These are phyloP conservation scores for Spongilla lacustris DNA, from an alignment of 37 sponge, comb jelly and placozoan species.

Conservation along the genomic window DNA sequence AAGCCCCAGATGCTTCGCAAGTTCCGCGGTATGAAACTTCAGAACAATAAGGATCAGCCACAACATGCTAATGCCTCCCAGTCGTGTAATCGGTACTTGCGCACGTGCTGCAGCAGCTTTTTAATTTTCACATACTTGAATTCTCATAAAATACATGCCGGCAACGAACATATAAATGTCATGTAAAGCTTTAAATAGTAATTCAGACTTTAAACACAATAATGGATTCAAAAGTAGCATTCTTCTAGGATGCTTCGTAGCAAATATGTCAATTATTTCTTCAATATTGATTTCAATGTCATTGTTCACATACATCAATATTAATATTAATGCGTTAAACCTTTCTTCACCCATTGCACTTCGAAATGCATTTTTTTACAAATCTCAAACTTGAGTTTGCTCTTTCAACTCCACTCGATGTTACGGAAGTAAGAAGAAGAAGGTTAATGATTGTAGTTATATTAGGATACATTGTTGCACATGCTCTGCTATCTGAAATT, in stretches of 20 bases:
- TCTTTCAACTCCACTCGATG: slow-evolving; percentile 1
- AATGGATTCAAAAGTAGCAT: neutral
- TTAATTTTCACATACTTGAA: slow-evolving; percentile 1
- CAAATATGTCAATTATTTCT: neutral
- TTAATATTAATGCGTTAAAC: slow-evolving; percentile 1
- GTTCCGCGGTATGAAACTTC: neutral
- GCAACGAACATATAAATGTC: neutral
- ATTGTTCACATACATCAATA: slow-evolving; percentile 1
- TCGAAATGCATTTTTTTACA: neutral
- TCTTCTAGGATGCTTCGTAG: neutral
- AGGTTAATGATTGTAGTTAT: neutral
- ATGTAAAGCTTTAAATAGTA: neutral
- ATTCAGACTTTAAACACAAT: neutral
- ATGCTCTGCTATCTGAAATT: neutral
- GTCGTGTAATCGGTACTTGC: neutral
- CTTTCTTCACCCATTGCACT: neutral
- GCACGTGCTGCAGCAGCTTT: neutral
- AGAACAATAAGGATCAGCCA: neutral
- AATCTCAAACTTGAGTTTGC: neutral
- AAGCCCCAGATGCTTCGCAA: neutral
- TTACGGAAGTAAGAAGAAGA: neutral
- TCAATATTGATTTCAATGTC: slow-evolving; percentile 1
- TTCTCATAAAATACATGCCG: neutral
- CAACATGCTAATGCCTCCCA: neutral
- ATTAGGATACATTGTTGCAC: neutral